Evolutionary conservation across 2,113 vertebrate genomes (phyloP), one percentile per base, ranked within the genome.

Genomic region (Takifugu flavidus): DNA sequence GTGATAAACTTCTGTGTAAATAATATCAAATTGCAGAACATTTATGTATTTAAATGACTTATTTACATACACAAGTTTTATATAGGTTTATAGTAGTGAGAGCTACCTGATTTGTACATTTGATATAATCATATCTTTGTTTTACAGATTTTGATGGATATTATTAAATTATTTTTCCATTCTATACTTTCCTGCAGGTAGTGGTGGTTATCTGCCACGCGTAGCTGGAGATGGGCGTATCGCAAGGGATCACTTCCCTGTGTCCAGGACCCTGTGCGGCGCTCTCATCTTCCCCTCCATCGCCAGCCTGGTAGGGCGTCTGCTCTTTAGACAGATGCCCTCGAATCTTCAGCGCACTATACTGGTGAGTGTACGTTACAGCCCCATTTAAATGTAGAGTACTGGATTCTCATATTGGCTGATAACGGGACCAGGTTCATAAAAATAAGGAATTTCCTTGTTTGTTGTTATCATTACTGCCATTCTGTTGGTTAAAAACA

Each of bases 191-290:
- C 0, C 13, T 10, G 3, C 75, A 92, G 92, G 87, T 1, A 28
- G 65, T 5, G 59, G 64, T 1, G 72, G 66, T 3, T 70, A 86
- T 4, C 59, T 86, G 14, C 79, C 85, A 1, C 89, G 84, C 0
- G 20, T 82, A 4, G 83, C 88, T 0, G 67, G 25, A 0, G 90
- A 92, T 1, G 83, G 78, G 0, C 52, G 67, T 7, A 66, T 73
- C 1, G 49, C 75, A 14, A 88, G 79, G 13, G 89, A 91, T 7
- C 89, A 87, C 59, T 77, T 89, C 26, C 92, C 89, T 1, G 82
- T 92, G 59, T 92, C 91, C 3, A 82, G 92, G 49, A 92, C 88
- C 14, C 87, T 93, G 29, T 93, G 92, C 8, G 91, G 92, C 0
- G 91, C 92, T 2, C 86, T 93, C 11, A 50, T 93, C 55, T 91